A percentile compares a stretch with the other conserved stretches of the same genome.
Evolutionary conservation across 2,888 invertebrate genomes (phyloP).

Genomic region (Plutella xylostella): DNA sequence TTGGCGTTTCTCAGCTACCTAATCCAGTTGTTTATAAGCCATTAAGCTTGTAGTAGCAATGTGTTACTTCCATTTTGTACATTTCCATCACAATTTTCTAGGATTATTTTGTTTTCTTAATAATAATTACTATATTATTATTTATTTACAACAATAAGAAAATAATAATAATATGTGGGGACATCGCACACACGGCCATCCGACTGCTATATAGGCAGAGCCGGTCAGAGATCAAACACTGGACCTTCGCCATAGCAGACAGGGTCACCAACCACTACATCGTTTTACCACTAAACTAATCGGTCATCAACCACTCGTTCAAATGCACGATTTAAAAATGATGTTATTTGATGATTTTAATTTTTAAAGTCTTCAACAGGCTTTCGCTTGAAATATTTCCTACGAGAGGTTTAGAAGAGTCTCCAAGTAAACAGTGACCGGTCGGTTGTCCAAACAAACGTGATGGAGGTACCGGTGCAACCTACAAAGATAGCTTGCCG

Average conservation of each 20-base stretch:
- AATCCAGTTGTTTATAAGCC: conserved; percentile 59
- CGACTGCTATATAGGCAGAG: no score
- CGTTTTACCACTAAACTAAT: no score
- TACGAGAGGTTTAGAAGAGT: conserved; percentile 49
- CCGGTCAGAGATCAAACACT: no score
- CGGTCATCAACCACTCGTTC: no score
- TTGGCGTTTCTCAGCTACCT: conserved; percentile 65
- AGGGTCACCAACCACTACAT: no score
- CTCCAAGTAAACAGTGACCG: conserved; percentile 61
- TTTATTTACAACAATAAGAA: no score
- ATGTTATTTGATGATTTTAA: neutral
- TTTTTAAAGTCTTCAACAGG: conserved; percentile 26
- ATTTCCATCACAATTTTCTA: neutral
- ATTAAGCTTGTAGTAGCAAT: conserved; percentile 60
- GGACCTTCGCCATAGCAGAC: no score
- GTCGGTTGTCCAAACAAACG: conserved; percentile 56
- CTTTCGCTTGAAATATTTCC: conserved; percentile 51
- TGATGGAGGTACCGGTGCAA: conserved; percentile 17
- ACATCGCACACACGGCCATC: no score
- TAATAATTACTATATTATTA: no score
- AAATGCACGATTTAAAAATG: no score
- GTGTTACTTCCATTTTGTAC: conserved; percentile 39
- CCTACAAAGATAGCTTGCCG: neutral
- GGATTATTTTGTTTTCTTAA: no score
- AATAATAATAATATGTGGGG: no score